These are phyloP conservation scores for Zaprionus kolodkinae DNA, from an alignment of 1,140 invertebrate species.

Conservation along the genomic window DNA sequence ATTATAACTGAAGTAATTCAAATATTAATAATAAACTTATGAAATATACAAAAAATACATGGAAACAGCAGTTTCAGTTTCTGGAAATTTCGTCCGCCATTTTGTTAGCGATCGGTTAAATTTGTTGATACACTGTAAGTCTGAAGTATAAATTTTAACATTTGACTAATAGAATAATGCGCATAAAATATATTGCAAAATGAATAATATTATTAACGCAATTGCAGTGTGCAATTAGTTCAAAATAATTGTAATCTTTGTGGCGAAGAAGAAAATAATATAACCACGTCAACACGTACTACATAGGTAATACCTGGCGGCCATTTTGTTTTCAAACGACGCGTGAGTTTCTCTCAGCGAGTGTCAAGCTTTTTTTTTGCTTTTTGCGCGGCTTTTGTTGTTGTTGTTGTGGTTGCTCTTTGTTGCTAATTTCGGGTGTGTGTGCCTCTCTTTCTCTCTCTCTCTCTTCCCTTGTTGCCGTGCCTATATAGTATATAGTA, in stretches of 20 bases:
- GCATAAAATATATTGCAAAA: neutral
- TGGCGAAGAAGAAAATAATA: constrained; percentile 10
- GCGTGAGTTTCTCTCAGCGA: constrained; percentile 46
- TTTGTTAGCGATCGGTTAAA: neutral
- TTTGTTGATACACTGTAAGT: neutral
- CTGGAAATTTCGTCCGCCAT: neutral
- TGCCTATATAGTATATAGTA: constrained; percentile 11
- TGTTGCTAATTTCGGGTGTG: constrained; percentile 64
- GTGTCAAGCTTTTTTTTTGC: constrained; percentile 34
- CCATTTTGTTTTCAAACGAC: constrained; percentile 68
- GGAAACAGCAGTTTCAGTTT: neutral
- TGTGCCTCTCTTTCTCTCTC: neutral
- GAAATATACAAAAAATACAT: neutral
- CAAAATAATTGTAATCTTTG: constrained; percentile 32
- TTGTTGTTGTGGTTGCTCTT: constrained; percentile 38
- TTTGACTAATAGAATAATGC: neutral
- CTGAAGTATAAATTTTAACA: neutral
- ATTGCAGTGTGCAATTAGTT: constrained; percentile 4
- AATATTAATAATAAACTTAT: neutral
- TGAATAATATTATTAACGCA: neutral
- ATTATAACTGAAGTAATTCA: neutral
- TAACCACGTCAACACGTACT: constrained; percentile 57
- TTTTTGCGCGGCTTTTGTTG: constrained; percentile 44
- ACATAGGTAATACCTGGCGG: constrained; percentile 47
- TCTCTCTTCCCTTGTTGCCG: constrained; percentile 27